Percentiles rank a stretch among this genome's conserved stretches.
Conservation (phyloP, 2,888 invertebrate species). For the Sinohyriopsis cumingii region DNA sequence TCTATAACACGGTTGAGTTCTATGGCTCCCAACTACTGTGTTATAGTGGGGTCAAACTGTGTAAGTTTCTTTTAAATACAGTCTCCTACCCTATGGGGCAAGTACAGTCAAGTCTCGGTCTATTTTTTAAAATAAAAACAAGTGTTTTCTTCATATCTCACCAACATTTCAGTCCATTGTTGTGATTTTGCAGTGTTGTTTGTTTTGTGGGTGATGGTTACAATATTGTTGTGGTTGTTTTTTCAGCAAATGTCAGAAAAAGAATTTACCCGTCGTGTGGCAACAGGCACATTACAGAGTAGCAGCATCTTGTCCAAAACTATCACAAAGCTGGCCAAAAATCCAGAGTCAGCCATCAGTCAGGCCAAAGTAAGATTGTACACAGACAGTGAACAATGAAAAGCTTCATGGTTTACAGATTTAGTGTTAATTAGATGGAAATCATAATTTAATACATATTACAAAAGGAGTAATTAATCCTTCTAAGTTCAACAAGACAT, state of each 20-base stretch:
- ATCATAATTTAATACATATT: not conserved
- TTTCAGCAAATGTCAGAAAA: conserved; percentile 66
- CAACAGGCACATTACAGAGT: conserved; percentile 67
- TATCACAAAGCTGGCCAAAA: conserved; percentile 55
- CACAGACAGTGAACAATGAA: not conserved
- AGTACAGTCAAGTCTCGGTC: no score
- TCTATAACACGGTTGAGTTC: no score
- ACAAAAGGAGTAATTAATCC: conserved; percentile 11
- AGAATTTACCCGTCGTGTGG: conserved; percentile 65
- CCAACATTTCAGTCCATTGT: not conserved
- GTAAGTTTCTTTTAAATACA: no score
- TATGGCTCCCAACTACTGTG: no score
- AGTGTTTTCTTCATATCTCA: not conserved
- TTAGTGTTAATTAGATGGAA: not conserved
- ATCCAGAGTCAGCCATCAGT: conserved; percentile 46
- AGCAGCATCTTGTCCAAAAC: conserved; percentile 61
- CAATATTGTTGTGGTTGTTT: conserved; percentile 3
- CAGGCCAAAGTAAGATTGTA: conserved; percentile 52
- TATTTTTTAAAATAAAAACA: not conserved
- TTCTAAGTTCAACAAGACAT: no score
- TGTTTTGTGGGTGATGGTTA: conserved; percentile 10
- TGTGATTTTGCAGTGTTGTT: not conserved
- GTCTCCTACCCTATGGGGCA: no score
- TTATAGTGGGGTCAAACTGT: no score
- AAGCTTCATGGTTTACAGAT: not conserved